Percentiles rank a stretch among this genome's conserved stretches.
phyloP scores from a whole-genome alignment of 2,797 vertebrate species.

The Alcedo quadribrachys region DNA sequence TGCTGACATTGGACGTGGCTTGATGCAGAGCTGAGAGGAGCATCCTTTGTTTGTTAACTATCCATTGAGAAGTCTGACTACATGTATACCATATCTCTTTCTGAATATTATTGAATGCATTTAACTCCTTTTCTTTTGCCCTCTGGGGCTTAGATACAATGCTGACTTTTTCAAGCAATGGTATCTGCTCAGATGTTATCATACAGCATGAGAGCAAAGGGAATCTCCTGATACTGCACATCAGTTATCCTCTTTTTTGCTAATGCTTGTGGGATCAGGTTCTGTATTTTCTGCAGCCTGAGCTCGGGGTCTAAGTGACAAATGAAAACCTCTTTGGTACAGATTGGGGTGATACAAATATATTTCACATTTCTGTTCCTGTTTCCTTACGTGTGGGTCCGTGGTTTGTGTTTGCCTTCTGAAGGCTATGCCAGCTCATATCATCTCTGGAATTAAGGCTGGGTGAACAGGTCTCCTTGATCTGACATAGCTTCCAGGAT shows the following conservation, averaged over 20 bases:
- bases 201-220: not conserved
- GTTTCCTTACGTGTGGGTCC: fast-evolving
- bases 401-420: not conserved
- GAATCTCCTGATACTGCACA: not conserved
- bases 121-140: slow-evolving; percentile 5
- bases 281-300: not conserved
- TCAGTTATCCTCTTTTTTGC: not conserved
- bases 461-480: not conserved
- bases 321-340: not conserved
- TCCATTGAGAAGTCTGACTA: not conserved
- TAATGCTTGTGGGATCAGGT: not conserved
- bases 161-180: not conserved
- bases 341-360: not conserved
- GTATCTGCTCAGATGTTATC: not conserved
- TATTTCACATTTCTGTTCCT: not conserved
- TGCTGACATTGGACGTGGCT: not conserved
- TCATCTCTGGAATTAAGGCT: not conserved
- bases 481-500: not conserved
- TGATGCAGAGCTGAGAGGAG: not conserved
- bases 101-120: not conserved
- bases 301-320: not conserved
- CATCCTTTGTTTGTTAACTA: not conserved
- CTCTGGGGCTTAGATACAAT: not conserved
- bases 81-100: not conserved
- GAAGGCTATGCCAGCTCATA: not conserved